These are phyloP conservation scores for Prorops nasuta DNA, from an alignment of 1,140 invertebrate species.

Conservation along the genomic window DNA sequence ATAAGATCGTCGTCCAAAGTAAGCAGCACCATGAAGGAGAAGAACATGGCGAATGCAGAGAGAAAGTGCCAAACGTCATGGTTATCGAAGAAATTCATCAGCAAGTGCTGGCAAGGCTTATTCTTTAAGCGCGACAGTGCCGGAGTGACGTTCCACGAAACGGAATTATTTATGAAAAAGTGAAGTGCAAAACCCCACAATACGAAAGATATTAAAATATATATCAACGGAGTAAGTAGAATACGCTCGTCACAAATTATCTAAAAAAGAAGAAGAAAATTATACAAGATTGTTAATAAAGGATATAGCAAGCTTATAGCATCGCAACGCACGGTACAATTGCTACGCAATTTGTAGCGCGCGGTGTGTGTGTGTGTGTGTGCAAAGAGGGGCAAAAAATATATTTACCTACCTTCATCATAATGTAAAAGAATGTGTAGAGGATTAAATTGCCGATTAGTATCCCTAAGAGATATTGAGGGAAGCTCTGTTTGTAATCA, in stretches of 20 bases:
- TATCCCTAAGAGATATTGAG: constrained; percentile 76
- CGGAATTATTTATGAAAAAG: constrained; percentile 76
- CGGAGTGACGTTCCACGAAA: constrained; percentile 79
- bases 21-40: constrained; percentile 81
- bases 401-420: constrained; percentile 73
- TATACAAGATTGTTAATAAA: constrained; percentile 11
- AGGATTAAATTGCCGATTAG: constrained; percentile 82
- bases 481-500: constrained; percentile 73
- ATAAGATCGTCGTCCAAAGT: constrained; percentile 78
- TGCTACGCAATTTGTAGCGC: no score
- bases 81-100: constrained; percentile 80
- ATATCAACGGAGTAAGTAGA: constrained; percentile 61
- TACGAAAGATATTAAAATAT: constrained; percentile 64
- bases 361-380: background rate
- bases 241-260: constrained; percentile 69
- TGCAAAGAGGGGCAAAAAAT: background rate
- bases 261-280: constrained; percentile 52
- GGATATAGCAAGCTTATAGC: background rate
- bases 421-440: constrained; percentile 81
- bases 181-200: constrained; percentile 71
- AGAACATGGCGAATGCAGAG: constrained; percentile 82
- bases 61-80: constrained; percentile 91
- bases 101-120: constrained; percentile 68
- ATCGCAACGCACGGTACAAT: no score
- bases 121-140: constrained; percentile 78